These are phyloP conservation scores for Thysanoteuthis rhombus DNA, from an alignment of 2,888 invertebrate genomes.

Conservation along the genomic window DNA sequence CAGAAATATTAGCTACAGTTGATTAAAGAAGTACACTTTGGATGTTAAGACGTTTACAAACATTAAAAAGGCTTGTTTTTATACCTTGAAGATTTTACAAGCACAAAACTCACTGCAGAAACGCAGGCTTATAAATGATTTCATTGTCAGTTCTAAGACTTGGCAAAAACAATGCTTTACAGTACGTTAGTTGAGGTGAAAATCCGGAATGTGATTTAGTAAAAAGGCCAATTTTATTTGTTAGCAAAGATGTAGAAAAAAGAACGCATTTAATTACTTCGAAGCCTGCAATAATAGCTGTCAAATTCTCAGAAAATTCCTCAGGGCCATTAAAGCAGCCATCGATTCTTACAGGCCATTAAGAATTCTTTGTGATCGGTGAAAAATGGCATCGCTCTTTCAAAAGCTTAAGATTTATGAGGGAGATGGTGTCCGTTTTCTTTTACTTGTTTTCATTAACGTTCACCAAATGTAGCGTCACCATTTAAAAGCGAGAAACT, in stretches of 20 bases:
- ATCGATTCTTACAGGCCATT: slow-evolving; percentile 12
- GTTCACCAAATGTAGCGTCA: background rate
- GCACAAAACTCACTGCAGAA: too few relatives aligned
- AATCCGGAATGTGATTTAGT: background rate
- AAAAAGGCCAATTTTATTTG: slow-evolving; percentile 1
- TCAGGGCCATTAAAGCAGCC: background rate
- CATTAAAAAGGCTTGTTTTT: too few relatives aligned
- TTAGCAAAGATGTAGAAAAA: background rate
- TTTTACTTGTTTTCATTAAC: background rate
- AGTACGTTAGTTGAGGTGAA: background rate
- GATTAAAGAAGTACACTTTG: too few relatives aligned
- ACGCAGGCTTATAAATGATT: too few relatives aligned
- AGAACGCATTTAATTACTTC: background rate
- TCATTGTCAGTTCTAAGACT: background rate
- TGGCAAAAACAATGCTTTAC: background rate
- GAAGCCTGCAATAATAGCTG: slow-evolving; percentile 12
- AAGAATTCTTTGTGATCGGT: slow-evolving; percentile 12
- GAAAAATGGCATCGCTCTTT: slow-evolving; percentile 12
- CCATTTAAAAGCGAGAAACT: background rate
- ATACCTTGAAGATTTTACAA: too few relatives aligned
- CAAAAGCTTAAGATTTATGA: background rate
- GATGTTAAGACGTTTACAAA: too few relatives aligned
- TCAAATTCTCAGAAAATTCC: background rate
- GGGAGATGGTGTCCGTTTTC: background rate
- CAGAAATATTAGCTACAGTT: too few relatives aligned